Evolutionary conservation across 2,888 invertebrate genomes (phyloP), one percentile per base, ranked within the genome.

Genomic region (Leptopilina drosophilae): DNA sequence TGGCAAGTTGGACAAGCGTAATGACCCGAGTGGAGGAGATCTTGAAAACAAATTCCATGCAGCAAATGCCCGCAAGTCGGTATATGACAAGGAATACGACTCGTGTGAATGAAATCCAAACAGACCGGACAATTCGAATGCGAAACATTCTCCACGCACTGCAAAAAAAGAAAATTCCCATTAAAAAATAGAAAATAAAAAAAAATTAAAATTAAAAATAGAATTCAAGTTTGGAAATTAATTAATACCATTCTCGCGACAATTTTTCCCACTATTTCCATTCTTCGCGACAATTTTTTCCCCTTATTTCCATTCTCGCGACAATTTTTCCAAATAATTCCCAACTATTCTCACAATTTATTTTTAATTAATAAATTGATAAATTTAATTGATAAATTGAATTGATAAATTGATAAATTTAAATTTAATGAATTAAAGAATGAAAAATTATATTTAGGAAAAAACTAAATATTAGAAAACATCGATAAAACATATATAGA

Each of bases 101-200:
- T 97, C 14, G 97, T 97, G 92, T 98, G 98, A 87, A 98, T 97
- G 91, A 97, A 97, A 85, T 98, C 97, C 82, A 97, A 92, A 88
- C 98, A 98, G 56, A 98, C 96, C 0, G 98, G 97, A 90, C 98
- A 98, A 93, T 97, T 96, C 7, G 96, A 95, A 8, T 96, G 95
- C 14, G 97, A 97, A 53, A 97, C 96, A 88, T 97, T 97, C 92
- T 97, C 97, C 8, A 98, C 96, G 88, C 97, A 98, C 97, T 97
- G 92, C 33, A 12, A 80, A 65, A 20, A 40, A 75, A 20, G 64
- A 0, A 65, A 67, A 59, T 59, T 59, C 20, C 65, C 67, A 66
- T 67, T 65, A 33, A 33, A 3, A 20, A 20, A 20, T 20, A 20
- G 76, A 75, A 56, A 40, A 46, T 42, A 2, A 42, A 42, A 2